Conservation (phyloP, 2,113 vertebrate species). For the Uropsilus gracilis region DNA sequence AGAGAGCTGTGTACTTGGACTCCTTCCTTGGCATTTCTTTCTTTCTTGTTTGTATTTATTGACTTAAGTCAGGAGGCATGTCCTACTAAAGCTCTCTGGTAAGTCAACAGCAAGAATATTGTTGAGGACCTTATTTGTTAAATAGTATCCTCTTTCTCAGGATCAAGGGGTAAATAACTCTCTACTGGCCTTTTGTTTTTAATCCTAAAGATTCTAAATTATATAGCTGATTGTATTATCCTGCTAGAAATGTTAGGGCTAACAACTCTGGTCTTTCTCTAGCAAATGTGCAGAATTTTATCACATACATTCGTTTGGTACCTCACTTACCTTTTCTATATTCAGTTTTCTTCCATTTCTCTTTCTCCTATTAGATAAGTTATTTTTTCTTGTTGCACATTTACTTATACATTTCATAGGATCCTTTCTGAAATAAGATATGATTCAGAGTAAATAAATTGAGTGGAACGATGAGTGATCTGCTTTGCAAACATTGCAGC, state of each 20-base stretch:
- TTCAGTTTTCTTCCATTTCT: constrained; percentile 29
- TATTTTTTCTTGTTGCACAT: constrained; percentile 37
- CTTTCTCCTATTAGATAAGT: constrained; percentile 16
- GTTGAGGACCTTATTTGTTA: background rate
- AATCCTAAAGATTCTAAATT: constrained; percentile 16
- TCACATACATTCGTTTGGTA: background rate
- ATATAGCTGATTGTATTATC: background rate
- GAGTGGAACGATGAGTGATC: background rate
- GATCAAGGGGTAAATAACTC: background rate
- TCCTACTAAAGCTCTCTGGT: background rate
- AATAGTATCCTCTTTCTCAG: background rate
- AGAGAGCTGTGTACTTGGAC: background rate
- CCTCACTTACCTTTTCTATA: background rate
- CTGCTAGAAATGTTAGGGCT: constrained; percentile 15
- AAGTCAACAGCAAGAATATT: background rate
- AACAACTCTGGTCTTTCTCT: background rate
- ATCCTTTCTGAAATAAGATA: constrained; percentile 59
- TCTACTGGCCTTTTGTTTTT: constrained; percentile 15
- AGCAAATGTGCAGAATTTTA: constrained; percentile 28
- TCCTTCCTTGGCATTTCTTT: background rate
- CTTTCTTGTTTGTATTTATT: background rate
- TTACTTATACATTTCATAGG: constrained; percentile 47
- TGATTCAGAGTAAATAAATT: constrained; percentile 49
- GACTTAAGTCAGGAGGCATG: background rate
- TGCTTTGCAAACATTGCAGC: constrained; percentile 46